phyloP scores from a whole-genome alignment of 2,888 invertebrate genomes.

The Anthrax anthrax region DNA sequence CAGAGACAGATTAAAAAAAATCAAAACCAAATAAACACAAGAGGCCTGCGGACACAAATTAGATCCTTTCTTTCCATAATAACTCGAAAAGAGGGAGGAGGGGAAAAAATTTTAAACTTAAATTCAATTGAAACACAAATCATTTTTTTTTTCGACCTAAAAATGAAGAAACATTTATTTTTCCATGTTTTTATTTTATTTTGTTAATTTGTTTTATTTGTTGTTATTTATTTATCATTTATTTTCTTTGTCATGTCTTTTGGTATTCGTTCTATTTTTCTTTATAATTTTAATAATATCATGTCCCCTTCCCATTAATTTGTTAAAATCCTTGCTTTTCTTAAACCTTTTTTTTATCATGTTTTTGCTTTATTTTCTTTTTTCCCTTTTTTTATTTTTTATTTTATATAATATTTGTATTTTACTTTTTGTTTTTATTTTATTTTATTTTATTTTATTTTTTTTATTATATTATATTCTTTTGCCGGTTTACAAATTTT shows the following conservation, averaged over 20 bases:
- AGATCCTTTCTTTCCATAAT: too few relatives aligned
- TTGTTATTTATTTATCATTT: slow-evolving; percentile 33
- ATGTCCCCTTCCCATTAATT: too few relatives aligned
- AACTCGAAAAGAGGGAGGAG: too few relatives aligned
- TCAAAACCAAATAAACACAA: too few relatives aligned
- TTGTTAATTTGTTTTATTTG: slow-evolving; percentile 34
- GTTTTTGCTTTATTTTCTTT: neutral
- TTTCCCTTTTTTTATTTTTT: neutral
- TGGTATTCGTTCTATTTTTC: slow-evolving; percentile 15
- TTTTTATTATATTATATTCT: neutral
- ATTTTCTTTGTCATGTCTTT: slow-evolving; percentile 33
- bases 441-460: neutral
- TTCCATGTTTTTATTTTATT: slow-evolving; percentile 49
- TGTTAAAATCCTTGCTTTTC: too few relatives aligned
- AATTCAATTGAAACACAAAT: slow-evolving; percentile 12
- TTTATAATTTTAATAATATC: slow-evolving; percentile 18
- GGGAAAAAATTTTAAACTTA: slow-evolving; percentile 1
- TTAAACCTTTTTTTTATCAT: neutral
- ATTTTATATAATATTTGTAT: too few relatives aligned
- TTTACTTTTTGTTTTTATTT: neutral
- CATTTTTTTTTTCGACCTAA: slow-evolving; percentile 44
- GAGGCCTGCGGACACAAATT: too few relatives aligned
- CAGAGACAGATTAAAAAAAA: too few relatives aligned
- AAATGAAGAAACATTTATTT: slow-evolving; percentile 62
- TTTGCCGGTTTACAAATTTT: too few relatives aligned